Conservation (phyloP, 2,797 vertebrate species). For the Lagodon rhomboides region DNA sequence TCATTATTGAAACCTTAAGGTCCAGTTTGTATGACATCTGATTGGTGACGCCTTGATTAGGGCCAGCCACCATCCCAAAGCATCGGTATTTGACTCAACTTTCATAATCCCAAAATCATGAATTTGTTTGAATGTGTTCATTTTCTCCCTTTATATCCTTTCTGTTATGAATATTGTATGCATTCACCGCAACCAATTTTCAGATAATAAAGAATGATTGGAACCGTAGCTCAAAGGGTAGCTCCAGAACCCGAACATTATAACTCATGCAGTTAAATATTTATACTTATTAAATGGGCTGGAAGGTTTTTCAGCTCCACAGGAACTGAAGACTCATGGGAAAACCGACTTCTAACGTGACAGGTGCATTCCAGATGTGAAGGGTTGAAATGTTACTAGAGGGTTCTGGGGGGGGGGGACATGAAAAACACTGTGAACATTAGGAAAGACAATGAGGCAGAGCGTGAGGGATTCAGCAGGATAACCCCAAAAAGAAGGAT, state of each 20-base stretch:
- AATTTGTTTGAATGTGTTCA: background rate
- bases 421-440: conserved; percentile 9
- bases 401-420: background rate
- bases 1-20: too few species aligned
- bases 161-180: background rate
- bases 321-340: conserved; percentile 27
- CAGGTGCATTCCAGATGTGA: conserved; percentile 77
- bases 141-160: background rate
- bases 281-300: conserved; percentile 25
- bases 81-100: too few species aligned
- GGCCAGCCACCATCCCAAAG: too few species aligned
- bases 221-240: conserved; percentile 1
- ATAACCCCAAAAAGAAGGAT: conserved; percentile 10
- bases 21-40: too few species aligned
- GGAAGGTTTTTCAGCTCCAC: conserved; percentile 4
- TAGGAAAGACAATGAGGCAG: conserved; percentile 26
- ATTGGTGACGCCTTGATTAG: too few species aligned
- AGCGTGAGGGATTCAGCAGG: conserved; percentile 21
- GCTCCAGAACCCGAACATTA: background rate
- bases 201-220: background rate
- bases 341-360: conserved; percentile 30
- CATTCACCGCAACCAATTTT: background rate
- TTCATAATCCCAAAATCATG: background rate
- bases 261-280: conserved; percentile 40
- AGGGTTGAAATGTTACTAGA: conserved; percentile 16